Evolutionary conservation across 1,140 invertebrate species (phyloP), one percentile per base, ranked within the genome.

Genomic region (Holotrichia oblita): DNA sequence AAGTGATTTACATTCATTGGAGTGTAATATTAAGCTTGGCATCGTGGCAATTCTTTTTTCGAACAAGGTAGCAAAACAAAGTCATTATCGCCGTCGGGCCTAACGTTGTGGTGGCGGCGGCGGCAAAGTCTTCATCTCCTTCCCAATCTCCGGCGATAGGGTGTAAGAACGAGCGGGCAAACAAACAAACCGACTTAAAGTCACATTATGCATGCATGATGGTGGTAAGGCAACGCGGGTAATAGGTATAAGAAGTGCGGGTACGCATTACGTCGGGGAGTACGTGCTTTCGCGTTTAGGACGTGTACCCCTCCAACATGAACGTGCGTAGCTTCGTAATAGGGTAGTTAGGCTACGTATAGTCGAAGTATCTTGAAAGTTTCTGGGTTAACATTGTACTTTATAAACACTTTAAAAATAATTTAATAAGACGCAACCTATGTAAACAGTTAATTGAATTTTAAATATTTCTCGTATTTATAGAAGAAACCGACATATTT

Each of bases 161-260:
- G 44, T 48, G 10, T 14, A 10, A 17, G 44, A 48, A 10, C 44
- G 44, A 8, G 44, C 2, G 10, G 44, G 44, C 44, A 17, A 48
- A 48, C 44, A 48, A 48, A 48, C 44, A 48, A 48, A 48, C 44
- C n/a, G 10, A 48, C 44, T 48, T 48, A 48, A 48, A 48, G 44
- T 48, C 44, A 17, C 44, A 48, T 48, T 48, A 48, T 48, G n/a
- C 44, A 48, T 48, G 44, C 44, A 48, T 48, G 44, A 48, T 17
- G 44, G 44, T 17, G 44, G 27, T 34, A 34, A 34, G 27, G 27
- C 27, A 34, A 34, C 27, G n/a, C 44, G 44, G 44, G 10, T 17
- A 34, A 34, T 34, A 34, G 27, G 44, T 48, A 48, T 17, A 48
- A 48, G 44, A 48, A 48, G 10, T 48, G 44, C 44, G 44, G 44